A percentile compares a stretch with the other conserved stretches of the same genome.
Conservation (phyloP, 2,113 vertebrate genomes). For the Pygoscelis antarcticus region DNA sequence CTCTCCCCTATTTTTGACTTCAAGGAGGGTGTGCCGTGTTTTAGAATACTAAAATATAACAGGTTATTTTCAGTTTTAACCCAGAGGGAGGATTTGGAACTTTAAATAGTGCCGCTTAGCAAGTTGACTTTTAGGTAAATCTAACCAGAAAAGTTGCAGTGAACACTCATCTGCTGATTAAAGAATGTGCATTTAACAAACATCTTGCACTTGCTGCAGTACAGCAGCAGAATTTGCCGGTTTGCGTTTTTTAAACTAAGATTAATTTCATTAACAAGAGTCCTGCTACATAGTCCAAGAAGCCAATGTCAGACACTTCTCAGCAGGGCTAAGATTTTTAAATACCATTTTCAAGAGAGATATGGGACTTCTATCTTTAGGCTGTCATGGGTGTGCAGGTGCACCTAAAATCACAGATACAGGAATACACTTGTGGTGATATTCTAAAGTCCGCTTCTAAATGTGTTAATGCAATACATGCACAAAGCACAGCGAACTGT, state of each 20-base stretch:
- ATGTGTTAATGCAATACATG: neutral
- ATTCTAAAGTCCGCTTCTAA: neutral
- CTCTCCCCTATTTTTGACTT: neutral
- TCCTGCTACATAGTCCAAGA: neutral
- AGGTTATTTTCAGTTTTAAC: neutral
- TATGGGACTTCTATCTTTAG: neutral
- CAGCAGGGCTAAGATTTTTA: neutral
- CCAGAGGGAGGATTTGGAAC: neutral
- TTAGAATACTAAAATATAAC: neutral
- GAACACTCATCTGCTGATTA: neutral
- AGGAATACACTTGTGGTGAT: neutral
- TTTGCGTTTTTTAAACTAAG: neutral
- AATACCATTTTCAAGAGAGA: neutral
- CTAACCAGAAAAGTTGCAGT: neutral
- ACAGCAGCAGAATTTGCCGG: neutral
- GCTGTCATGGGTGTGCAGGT: neutral
- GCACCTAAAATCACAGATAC: neutral
- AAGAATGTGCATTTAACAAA: neutral
- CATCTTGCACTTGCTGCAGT: neutral
- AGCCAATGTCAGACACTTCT: neutral
- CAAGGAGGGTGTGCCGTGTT: neutral
- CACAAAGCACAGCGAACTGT: neutral
- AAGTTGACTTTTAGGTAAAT: neutral
- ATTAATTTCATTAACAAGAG: neutral
- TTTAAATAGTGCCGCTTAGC: neutral